Base-by-base conservation (phyloP, 2,797 vertebrate species). In the Lepilemur septentrionalis region DNA sequence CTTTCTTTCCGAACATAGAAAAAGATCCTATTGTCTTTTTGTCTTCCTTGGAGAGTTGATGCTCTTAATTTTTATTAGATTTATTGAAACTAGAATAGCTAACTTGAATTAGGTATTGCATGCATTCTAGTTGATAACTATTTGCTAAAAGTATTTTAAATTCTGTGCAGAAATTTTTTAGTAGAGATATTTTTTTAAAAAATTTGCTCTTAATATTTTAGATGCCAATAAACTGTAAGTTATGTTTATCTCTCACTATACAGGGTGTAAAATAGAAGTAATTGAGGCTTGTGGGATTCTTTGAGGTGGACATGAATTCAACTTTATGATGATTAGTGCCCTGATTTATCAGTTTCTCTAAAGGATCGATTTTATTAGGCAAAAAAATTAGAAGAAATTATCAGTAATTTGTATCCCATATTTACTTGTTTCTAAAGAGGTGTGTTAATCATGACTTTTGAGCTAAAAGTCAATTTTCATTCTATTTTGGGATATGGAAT, bases 251-350 rank as follows among this genome's bases (percentile, higher is more conserved):
- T 11, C 9, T 95, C 59, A 46, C 50, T 57, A n/a, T 7, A 30
- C n/a, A 80, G 9, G 11, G 18, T 35, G 38, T 35, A 48, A 70
- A 50, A 76, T 12, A 50, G 30, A 93, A 70, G 69, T 85, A 84
- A 80, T 92, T 95, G 78, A 95, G 4, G 4, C 65, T 84, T 89
- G 6, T 72, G n/a, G 52, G 38, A 88, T 97, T 88, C 46, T 75
- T 84, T 84, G 9, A 80, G 63, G 23, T 91, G 7, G 28, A n/a
- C 38, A 86, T 41, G 10, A 61, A 48, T 81, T 93, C 25, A 76
- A 9, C 13, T 95, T 93, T 85, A 79, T 79, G 22, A 65, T 85
- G 5, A 46, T 61, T 57, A 85, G 35, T 73, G 73, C 46, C 23
- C 48, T 52, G 50, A 92, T 57, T 86, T 92, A 55, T 32, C 25